Base-by-base conservation (phyloP, 2,888 invertebrate species). In the Hirtodrosophila histrioides region DNA sequence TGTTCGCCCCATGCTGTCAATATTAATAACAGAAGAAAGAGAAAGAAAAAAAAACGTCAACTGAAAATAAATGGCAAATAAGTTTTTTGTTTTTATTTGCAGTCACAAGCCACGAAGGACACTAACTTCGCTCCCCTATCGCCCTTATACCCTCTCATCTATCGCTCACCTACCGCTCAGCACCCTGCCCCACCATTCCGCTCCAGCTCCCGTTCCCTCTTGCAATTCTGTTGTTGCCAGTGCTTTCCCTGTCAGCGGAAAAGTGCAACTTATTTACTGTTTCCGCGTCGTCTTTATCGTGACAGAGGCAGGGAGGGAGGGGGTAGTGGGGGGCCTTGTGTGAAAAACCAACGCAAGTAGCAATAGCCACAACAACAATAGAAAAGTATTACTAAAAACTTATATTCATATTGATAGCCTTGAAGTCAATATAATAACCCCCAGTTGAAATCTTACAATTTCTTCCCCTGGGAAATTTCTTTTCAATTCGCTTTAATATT, bases 251-350 rank as follows among this genome's bases (percentile, higher is more conserved):
- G 73, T 73, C 71, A 78, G 68, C 83, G 76, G 70, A 86, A 82
- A 79, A 86, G 79, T 83, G 81, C 83, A 86, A 82, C 81, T 86
- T 86, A 86, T 82, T 82, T 82, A 83, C 86, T 76, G 81, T 71
- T 76, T 82, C 73, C 71, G 61, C 48, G 57, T 50, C 54, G 40
- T 49, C 56, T 51, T 71, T 33, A 33, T 31, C 33, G 33, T 33
- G 17, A 5, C 11, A 17, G 3, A 9, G 23, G 31, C 27, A 27
- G 27, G 6, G 27, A 3, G 3, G 27, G 1, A 5, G 27, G 27
- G 6, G 3, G 27, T 27, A 5, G 27, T 27, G 3, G 27, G 27
- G 6, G 27, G 6, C 27, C 31, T 51, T 55, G 70, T 49, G 50
- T 50, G 50, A 36, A 50, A 35, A 56, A 11, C 33, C 51, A 39